Base-by-base conservation (phyloP, 2,888 invertebrate species). In the Encarsia formosa region DNA sequence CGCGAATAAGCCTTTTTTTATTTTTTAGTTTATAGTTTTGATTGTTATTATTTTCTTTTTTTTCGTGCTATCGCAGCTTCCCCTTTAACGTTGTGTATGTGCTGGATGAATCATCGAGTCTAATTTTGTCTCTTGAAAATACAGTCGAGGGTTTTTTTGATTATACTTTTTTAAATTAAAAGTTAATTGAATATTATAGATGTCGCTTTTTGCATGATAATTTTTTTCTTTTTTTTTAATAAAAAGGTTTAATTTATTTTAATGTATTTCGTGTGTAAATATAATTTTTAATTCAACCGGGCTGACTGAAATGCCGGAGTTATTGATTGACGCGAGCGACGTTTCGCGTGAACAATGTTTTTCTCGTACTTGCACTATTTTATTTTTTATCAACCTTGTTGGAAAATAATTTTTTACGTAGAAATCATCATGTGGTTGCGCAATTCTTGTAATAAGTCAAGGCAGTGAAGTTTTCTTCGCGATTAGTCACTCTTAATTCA, bases 71-170 rank as follows among this genome's bases (percentile, higher is more conserved):
- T 9, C 16, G 13, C 5, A 5, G n/a, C 31, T 2, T 24, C 15
- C 20, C 15, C 49, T 47, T 56, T 56, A 47, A 56, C 47, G 35
- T 18, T 19, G 37, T 18, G 45, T 42, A 34, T 47, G 32, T 16
- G 38, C 15, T 39, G 47, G 47, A 56, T 56, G 56, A 56, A 50
- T 56, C 52, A 56, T 47, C 47, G 44, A 44, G 39, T 56, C 52
- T 56, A 56, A 56, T 56, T 56, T 56, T 56, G 52, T 49, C 51
- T 48, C 51, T 40, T 43, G 38, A 48, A 52, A 45, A 50, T 32
- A 29, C 44, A 35, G 41, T 37, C 26, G 48, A 38, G 44, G 48
- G 45, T 55, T 55, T 55, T 43, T 48, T 51, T 44, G 35, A 45
- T 52, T 52, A 46, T 34, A 2, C 18, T 15, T n/a, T n/a, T 31